Conservation (phyloP, 2,113 vertebrate species). For the Synodontis membranacea region DNA sequence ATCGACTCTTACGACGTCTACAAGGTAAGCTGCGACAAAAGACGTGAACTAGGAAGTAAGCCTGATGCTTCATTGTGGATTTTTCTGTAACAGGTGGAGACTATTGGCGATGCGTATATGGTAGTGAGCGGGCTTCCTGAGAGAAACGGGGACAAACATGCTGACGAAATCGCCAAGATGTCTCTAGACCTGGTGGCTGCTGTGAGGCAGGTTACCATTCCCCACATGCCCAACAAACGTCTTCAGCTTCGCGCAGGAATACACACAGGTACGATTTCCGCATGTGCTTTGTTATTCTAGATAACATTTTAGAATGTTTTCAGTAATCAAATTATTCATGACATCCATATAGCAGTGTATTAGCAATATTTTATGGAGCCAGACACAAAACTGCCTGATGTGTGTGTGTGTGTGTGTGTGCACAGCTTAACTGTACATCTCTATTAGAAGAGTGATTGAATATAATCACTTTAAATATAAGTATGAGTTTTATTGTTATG, state of each 20-base stretch:
- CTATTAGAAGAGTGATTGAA: background rate
- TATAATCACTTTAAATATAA: background rate
- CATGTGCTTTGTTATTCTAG: background rate
- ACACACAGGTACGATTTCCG: conserved; percentile 77
- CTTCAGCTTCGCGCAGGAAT: conserved; percentile 84
- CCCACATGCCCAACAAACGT: conserved; percentile 78
- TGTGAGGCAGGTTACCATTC: conserved; percentile 80
- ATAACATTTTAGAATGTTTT: background rate
- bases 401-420: background rate
- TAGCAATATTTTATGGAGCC: background rate
- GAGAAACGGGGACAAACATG: conserved; percentile 79
- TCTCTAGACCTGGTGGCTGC: conserved; percentile 86
- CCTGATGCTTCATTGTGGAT: background rate
- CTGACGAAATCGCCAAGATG: conserved; percentile 86
- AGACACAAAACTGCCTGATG: background rate
- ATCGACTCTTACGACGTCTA: conserved; percentile 87
- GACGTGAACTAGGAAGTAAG: background rate
- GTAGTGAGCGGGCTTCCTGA: conserved; percentile 86
- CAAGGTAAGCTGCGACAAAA: conserved; percentile 70
- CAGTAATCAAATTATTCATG: background rate
- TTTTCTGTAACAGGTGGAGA: conserved; percentile 76
- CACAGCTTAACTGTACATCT: background rate
- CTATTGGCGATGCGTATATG: conserved; percentile 89
- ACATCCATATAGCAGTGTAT: background rate
- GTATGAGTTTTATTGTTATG: background rate